Evolutionary conservation across 2,113 vertebrate genomes (phyloP), one percentile per base, ranked within the genome.

Genomic region (Blennius ocellaris): DNA sequence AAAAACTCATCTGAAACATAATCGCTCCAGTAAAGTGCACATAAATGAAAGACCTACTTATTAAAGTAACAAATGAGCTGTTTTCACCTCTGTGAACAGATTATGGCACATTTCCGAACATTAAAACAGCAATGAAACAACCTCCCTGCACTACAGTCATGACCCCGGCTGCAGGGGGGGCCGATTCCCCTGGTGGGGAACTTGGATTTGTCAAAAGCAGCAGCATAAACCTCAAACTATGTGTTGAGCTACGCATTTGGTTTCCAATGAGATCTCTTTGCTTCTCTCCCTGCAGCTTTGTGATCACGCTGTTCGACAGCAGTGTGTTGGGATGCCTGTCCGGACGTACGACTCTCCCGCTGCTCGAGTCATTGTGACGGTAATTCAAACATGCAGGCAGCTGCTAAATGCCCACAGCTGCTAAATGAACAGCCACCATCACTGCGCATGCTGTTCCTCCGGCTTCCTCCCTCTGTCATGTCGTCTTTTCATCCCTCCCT

Each of bases 391-490:
- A 75, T 81, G 81, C 86, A 85, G 75, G 70, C 81, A 89, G 86
- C 87, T 87, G 86, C 81, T 89, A 87, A 85, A 83, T 78, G 73
- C 69, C 77, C 85, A 76, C 85, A 90, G 88, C 84, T 87, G 86
- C 77, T 83, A 76, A 72, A 55, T 55, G 80, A 89, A 80, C 70
- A 77, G 73, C 76, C 85, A 63, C 84, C 64, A 81, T 74, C 69
- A 63, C 60, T 71, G 55, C 59, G 49, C 67, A 64, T 66, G 73
- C 39, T 72, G 21, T 15, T 68, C 59, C 30, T 11, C 48, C 51
- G 40, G 67, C 60, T 49, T 30, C 47, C 70, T 68, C 60, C 58
- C 61, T 47, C 69, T 76, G 65, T 74, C 71, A 50, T 57, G 21
- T 6, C 74, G 71, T n/a, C 44, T 83, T 70, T 79, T 52, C 71